Base-by-base conservation (phyloP, 1,140 invertebrate species). In the Spodoptera litura region DNA sequence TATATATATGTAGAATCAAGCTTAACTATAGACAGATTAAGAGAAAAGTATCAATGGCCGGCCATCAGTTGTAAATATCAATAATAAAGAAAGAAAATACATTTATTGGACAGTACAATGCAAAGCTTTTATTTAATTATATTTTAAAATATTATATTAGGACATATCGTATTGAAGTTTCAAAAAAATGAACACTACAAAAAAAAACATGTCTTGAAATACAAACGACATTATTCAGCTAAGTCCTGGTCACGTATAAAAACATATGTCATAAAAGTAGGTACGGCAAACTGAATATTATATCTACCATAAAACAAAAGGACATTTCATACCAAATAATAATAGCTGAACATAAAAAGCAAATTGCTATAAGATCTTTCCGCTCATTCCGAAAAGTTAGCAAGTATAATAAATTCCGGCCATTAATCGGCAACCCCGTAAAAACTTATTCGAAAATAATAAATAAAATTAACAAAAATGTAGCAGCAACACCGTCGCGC, bases 361-460 rank as follows among this genome's bases (percentile, higher is more conserved):
- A 73, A 73, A 59, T 49, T 44, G 15, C 38, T 73, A 59, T 73
- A 59, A 73, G 56, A 73, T 73, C 70, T 72, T 52, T 73, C 59
- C 56, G 55, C 56, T 53, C 53, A 78, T 58, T 70, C 76, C 62
- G 27, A 25, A 61, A 72, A 78, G 44, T 83, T 80, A 44, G 64
- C 64, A 78, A 62, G 52, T 58, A 61, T 70, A 81, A 84, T 84
- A 81, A 84, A 82, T 83, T 81, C 52, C 68, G 55, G n/a, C 78
- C 80, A 79, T 83, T 81, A 81, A 80, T 71, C 78, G 78, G 66
- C 38, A 77, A 70, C 73, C 77, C 76, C 79, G 70, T 79, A 70
- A 83, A 85, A 88, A 86, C 75, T 88, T 86, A 88, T 88, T 86
- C 83, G 85, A 86, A 86, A 88, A 87, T 87, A 89, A 87, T 86